phyloP scores from a whole-genome alignment of 2,797 vertebrate genomes.

The Ctenosaura bakeri region DNA sequence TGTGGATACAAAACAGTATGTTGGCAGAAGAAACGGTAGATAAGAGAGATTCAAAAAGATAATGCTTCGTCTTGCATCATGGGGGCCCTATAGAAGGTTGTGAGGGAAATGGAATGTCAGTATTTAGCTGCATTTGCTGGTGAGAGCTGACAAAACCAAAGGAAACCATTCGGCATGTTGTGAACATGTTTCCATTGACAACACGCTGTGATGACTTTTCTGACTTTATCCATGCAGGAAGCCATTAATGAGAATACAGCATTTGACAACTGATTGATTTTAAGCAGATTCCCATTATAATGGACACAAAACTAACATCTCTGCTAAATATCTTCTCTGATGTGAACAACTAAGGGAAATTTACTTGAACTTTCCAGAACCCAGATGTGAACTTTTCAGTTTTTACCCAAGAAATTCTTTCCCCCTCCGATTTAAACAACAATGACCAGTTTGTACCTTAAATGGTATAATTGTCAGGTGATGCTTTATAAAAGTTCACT shows the following conservation, averaged over 20 bases:
- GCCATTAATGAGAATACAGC: constrained; percentile 40
- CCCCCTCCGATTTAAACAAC: constrained; percentile 58
- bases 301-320: constrained; percentile 69
- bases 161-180: constrained; percentile 49
- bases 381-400: neutral
- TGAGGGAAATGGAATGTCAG: constrained; percentile 61
- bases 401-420: constrained; percentile 44
- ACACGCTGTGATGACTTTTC: constrained; percentile 39
- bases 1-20: neutral
- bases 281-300: constrained; percentile 77
- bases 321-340: constrained; percentile 69
- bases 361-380: constrained; percentile 46
- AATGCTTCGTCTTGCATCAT: constrained; percentile 27
- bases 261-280: constrained; percentile 76
- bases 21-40: constrained; percentile 49
- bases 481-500: constrained; percentile 81
- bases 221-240: constrained; percentile 61
- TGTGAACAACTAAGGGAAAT: constrained; percentile 60
- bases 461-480: constrained; percentile 77
- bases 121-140: constrained; percentile 59
- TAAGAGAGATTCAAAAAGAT: constrained; percentile 50
- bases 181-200: constrained; percentile 57
- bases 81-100: constrained; percentile 49
- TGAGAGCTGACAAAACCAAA: constrained; percentile 55
- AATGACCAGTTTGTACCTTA: constrained; percentile 69